Conservation (phyloP, 1,140 invertebrate genomes). For the Atopsyche davidsoni region DNA sequence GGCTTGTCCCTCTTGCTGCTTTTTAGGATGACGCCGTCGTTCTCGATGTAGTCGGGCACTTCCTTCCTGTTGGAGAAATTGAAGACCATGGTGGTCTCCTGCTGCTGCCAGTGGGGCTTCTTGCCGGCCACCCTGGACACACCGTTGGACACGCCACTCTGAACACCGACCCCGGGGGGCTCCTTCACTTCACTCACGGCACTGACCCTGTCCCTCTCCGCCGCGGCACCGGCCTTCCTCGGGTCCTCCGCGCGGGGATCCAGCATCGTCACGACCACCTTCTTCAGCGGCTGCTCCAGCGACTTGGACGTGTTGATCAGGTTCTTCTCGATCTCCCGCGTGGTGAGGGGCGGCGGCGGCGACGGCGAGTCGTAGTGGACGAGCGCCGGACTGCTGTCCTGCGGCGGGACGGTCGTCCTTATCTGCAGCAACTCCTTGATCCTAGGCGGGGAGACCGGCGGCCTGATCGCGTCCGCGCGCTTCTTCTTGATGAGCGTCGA, state of each 20-base stretch:
- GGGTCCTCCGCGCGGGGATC: constrained; percentile 30
- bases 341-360: constrained; percentile 48
- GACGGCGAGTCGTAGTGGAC: constrained; percentile 24
- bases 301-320: constrained; percentile 60
- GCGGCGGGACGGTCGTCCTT: not conserved
- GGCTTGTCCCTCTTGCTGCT: constrained; percentile 59
- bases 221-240: constrained; percentile 29
- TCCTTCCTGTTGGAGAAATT: constrained; percentile 78
- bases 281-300: constrained; percentile 48
- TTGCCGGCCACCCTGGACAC: constrained; percentile 22
- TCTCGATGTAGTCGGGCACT: constrained; percentile 85
- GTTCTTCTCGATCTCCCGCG: constrained; percentile 64
- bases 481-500: constrained; percentile 11
- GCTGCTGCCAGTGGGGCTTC: constrained; percentile 31
- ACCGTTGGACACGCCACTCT: constrained; percentile 27
- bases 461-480: not conserved
- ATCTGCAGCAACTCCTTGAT: constrained; percentile 4
- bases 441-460: constrained; percentile 24
- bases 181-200: constrained; percentile 14
- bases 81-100: constrained; percentile 72
- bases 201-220: constrained; percentile 39
- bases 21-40: constrained; percentile 71
- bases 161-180: too few species aligned
- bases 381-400: constrained; percentile 8
- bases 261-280: constrained; percentile 45